These are phyloP conservation scores for Notocelia uddmanniana DNA, from an alignment of 2,888 invertebrate genomes.

Conservation along the genomic window DNA sequence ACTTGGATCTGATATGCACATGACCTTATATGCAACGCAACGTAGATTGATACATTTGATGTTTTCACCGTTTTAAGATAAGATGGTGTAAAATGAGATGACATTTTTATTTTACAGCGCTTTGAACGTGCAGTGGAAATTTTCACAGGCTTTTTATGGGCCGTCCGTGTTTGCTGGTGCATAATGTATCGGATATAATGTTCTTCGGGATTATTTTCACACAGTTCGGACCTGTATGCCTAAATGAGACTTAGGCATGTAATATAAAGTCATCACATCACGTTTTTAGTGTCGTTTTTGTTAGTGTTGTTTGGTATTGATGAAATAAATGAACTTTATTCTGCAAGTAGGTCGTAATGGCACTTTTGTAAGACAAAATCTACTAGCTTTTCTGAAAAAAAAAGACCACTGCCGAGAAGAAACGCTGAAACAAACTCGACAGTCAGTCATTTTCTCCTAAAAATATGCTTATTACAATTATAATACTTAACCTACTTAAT, in stretches of 20 bases:
- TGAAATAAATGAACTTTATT: too few relatives aligned
- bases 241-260: not conserved
- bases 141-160: not conserved
- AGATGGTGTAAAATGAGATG: slow-evolving; percentile 33
- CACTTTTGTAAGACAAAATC: too few relatives aligned
- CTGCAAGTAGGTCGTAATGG: too few relatives aligned
- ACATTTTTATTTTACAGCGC: slow-evolving; percentile 32
- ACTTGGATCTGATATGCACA: not conserved
- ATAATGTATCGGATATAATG: not conserved
- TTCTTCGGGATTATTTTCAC: not conserved
- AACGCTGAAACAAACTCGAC: too few relatives aligned
- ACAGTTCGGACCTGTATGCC: not conserved
- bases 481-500: too few relatives aligned
- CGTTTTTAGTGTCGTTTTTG: not conserved
- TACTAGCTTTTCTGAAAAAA: too few relatives aligned
- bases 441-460: too few relatives aligned
- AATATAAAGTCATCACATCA: not conserved
- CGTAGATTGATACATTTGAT: slow-evolving; percentile 34
- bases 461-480: too few relatives aligned
- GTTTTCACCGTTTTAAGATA: slow-evolving; percentile 42
- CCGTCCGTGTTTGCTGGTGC: not conserved
- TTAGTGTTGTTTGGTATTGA: too few relatives aligned
- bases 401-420: too few relatives aligned
- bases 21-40: slow-evolving; percentile 1
- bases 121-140: not conserved